phyloP scores from a whole-genome alignment of 2,888 invertebrate species.

The Cryptophagus acutangulus region DNA sequence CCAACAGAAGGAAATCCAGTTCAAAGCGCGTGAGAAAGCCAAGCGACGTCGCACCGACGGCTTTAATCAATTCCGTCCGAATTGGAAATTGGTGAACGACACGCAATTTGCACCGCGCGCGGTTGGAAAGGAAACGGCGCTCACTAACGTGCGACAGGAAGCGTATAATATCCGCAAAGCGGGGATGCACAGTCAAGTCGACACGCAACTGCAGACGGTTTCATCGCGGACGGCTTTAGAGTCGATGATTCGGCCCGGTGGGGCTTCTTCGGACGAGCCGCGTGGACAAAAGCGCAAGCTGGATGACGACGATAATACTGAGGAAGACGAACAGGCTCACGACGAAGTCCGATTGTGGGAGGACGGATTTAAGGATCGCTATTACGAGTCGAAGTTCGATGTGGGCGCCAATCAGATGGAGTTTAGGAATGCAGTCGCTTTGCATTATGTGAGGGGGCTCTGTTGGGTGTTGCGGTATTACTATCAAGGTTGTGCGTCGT shows the following conservation, averaged over 20 bases:
- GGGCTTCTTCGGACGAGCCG: slow-evolving; percentile 28
- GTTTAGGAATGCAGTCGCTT: slow-evolving; percentile 84
- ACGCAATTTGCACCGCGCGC: slow-evolving; percentile 75
- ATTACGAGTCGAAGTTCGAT: slow-evolving; percentile 93
- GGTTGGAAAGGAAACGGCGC: slow-evolving; percentile 53
- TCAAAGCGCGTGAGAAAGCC: slow-evolving; percentile 71
- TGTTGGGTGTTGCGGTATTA: slow-evolving; percentile 99
- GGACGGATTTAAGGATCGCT: slow-evolving; percentile 95
- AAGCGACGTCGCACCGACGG: slow-evolving; percentile 56
- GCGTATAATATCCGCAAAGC: slow-evolving; percentile 66
- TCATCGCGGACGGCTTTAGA: slow-evolving; percentile 42
- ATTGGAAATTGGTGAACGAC: slow-evolving; percentile 64
- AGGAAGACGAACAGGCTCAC: slow-evolving; percentile 65
- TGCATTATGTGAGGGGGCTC: slow-evolving; percentile 91
- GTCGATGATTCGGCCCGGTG: slow-evolving; percentile 51
- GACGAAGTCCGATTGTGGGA: slow-evolving; percentile 94
- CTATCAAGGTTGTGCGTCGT: slow-evolving; percentile 98
- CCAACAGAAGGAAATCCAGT: slow-evolving; percentile 79
- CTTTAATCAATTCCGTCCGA: slow-evolving; percentile 54
- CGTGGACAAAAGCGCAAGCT: slow-evolving; percentile 53
- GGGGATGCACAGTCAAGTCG: slow-evolving; percentile 52
- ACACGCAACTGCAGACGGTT: slow-evolving; percentile 25
- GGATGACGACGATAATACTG: slow-evolving; percentile 42
- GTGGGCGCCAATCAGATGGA: slow-evolving; percentile 68
- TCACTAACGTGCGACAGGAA: slow-evolving; percentile 70